Evolutionary conservation across 2,888 invertebrate genomes (phyloP), one percentile per base, ranked within the genome.

Genomic region (Lepetodrilus schrolli): DNA sequence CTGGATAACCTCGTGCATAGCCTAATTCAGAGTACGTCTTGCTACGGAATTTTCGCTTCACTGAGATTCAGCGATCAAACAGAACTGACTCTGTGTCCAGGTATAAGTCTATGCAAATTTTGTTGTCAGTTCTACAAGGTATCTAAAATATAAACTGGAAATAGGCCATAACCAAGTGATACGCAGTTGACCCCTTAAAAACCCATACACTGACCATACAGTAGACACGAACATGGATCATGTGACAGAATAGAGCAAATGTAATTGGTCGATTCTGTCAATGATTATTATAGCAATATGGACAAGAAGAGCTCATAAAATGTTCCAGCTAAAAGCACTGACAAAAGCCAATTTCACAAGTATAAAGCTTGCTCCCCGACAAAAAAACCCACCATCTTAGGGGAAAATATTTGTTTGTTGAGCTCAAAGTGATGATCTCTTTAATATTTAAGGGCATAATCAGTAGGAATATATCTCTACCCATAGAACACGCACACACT

Each of bases 141-240:
- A 30, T 58, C 58, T 34, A 58, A 58, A 58, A 58, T 58, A 17
- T 30, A 43, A 58, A 58, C 34, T 58, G 26, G 58, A 58, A 58
- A 58, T 58, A 58, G 58, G 58, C 58, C 58, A 58, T 58, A 30
- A 30, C 58, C 58, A 58, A 58, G 10, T 26, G 58, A 58, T 58
- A 17, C 17, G 34, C 58, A 58, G 58, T 58, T 58, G 58, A 58
- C 58, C 58, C 58, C 58, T 58, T 58, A 58, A 58, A 58, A 58
- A 58, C 58, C 34, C 58, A 58, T 30, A 34, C 23, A 58, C 17
- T 26, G 58, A 17, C 34, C 30, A 58, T 58, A 58, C 58, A 58
- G 26, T 17, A 58, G 58, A 30, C 30, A 30, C n/a, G 8, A 4
- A 58, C 34, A 51, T 13, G 30, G 30, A 23, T 58, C 58, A 30